Conservation (phyloP, 2,797 vertebrate genomes). For the Gymnothorax reevesii region DNA sequence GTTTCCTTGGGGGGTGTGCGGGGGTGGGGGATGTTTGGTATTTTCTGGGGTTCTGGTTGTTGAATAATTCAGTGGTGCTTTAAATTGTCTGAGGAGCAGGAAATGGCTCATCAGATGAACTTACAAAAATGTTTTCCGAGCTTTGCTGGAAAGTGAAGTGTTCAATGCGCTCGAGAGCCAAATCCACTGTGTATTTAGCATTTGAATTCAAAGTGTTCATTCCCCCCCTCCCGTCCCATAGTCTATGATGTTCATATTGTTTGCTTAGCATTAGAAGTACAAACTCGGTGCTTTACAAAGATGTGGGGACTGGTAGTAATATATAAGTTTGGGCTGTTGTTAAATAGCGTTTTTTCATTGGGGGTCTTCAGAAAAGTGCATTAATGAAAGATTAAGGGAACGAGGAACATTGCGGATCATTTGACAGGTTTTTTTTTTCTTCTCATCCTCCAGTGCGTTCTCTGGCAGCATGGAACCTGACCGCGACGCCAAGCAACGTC, state of each 20-base stretch:
- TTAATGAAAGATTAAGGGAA: neutral
- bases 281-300: neutral
- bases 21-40: neutral
- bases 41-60: neutral
- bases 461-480: slow-evolving; percentile 65
- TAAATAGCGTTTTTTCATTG: neutral
- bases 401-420: neutral
- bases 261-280: neutral
- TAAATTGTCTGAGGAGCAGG: neutral
- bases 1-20: neutral
- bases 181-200: neutral
- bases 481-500: slow-evolving; percentile 54
- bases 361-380: neutral
- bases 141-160: neutral
- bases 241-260: neutral
- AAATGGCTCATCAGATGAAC: neutral
- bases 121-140: neutral
- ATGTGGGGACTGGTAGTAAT: neutral
- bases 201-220: neutral
- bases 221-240: neutral
- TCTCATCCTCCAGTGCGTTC: slow-evolving; percentile 62
- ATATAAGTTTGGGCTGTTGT: neutral
- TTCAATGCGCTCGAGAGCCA: neutral
- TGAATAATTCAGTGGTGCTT: slow-evolving; percentile 22
- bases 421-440: slow-evolving; percentile 27